These are phyloP conservation scores for Aelia acuminata DNA, from an alignment of 2,888 invertebrate species.

Conservation along the genomic window DNA sequence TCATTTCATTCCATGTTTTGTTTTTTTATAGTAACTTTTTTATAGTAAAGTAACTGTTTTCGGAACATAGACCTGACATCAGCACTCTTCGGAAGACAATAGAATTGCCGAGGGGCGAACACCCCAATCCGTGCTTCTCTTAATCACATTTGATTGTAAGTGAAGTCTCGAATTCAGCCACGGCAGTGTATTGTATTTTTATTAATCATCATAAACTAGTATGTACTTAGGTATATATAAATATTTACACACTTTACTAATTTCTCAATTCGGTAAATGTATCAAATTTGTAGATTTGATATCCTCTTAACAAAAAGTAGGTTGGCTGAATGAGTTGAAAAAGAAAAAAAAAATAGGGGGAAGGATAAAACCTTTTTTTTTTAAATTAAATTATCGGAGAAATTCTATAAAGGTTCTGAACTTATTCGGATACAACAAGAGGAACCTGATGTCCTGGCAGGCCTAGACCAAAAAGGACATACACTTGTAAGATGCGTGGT, in stretches of 20 bases:
- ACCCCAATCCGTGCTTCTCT: neutral
- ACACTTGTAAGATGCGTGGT: neutral
- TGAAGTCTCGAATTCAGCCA: neutral
- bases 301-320: no score
- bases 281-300: no score
- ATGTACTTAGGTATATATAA: no score
- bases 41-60: no score
- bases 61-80: neutral
- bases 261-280: no score
- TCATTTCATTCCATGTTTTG: neutral
- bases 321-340: no score
- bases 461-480: neutral
- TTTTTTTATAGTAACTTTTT: no score
- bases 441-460: neutral
- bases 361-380: neutral
- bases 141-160: neutral
- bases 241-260: no score
- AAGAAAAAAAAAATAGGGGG: neutral
- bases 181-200: neutral
- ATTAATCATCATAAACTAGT: no score
- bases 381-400: neutral
- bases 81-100: neutral
- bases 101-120: slow-evolving; percentile 21
- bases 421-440: neutral
- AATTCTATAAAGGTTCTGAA: neutral